Percentiles rank a stretch among this genome's conserved stretches.
phyloP scores from a whole-genome alignment of 2,888 invertebrate genomes.

The Campoplex capitator region DNA sequence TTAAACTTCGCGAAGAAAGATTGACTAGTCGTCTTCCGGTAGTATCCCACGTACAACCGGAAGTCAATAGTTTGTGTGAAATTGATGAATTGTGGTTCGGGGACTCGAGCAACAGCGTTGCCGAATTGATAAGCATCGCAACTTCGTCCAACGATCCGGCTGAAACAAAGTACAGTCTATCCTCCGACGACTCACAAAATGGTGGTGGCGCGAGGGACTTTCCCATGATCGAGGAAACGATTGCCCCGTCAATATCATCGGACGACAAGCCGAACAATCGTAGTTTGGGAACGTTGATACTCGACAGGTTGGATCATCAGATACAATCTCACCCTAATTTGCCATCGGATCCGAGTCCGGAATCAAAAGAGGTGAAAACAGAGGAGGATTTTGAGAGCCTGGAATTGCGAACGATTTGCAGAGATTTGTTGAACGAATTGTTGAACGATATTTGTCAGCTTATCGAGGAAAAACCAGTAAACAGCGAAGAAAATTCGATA shows the following conservation, averaged over 20 bases:
- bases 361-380: neutral
- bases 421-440: slow-evolving; percentile 78
- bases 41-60: neutral
- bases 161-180: slow-evolving; percentile 40
- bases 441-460: slow-evolving; percentile 77
- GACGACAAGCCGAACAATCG: slow-evolving; percentile 63
- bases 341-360: neutral
- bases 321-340: neutral
- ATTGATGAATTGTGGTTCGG: slow-evolving; percentile 12
- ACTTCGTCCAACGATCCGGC: slow-evolving; percentile 34
- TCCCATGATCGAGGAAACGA: slow-evolving; percentile 5
- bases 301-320: slow-evolving; percentile 77
- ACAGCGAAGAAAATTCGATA: neutral
- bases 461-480: slow-evolving; percentile 69
- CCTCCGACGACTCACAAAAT: slow-evolving; percentile 25
- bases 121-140: neutral
- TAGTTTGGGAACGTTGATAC: slow-evolving; percentile 76
- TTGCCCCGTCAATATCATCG: neutral
- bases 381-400: slow-evolving; percentile 53
- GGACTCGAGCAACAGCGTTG: slow-evolving; percentile 9
- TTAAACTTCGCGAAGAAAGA: neutral
- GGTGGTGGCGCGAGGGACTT: slow-evolving; percentile 8
- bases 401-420: slow-evolving; percentile 77
- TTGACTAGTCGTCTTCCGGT: neutral
- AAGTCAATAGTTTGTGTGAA: slow-evolving; percentile 12